Conservation (phyloP, 2,113 vertebrate species). For the Nyctereutes procyonoides region DNA sequence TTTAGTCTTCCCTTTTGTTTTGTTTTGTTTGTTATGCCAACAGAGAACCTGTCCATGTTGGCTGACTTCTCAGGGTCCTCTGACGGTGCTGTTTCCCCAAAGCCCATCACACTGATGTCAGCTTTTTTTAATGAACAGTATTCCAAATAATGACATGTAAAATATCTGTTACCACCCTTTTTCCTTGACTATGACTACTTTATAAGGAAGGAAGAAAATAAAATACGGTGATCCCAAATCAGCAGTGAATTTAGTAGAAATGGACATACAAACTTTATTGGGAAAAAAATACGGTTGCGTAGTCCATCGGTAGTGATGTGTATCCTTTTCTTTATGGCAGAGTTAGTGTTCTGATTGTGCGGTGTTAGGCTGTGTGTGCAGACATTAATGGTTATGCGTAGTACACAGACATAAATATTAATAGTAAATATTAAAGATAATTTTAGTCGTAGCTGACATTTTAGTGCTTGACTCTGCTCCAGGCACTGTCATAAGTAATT, state of each 20-base stretch:
- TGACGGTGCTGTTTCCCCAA: background rate
- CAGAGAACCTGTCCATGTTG: background rate
- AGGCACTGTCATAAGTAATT: background rate
- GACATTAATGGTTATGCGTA: background rate
- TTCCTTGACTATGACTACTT: background rate
- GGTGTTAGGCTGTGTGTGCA: background rate
- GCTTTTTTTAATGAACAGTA: background rate
- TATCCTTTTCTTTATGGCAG: background rate
- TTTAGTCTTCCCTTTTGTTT: background rate
- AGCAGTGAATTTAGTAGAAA: background rate
- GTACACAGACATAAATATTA: background rate
- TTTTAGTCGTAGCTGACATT: background rate
- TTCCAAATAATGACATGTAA: background rate
- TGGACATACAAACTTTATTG: background rate
- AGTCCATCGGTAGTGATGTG: background rate
- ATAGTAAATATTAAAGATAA: background rate
- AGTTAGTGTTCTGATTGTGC: background rate
- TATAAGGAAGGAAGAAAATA: background rate
- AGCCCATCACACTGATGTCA: background rate
- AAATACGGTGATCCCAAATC: background rate
- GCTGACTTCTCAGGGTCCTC: background rate
- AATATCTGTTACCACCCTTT: background rate
- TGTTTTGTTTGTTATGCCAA: background rate
- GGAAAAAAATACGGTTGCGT: background rate
- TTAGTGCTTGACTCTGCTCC: background rate